Conservation (phyloP, 2,113 vertebrate species). For the Pseudorhombus dupliciocellatus region DNA sequence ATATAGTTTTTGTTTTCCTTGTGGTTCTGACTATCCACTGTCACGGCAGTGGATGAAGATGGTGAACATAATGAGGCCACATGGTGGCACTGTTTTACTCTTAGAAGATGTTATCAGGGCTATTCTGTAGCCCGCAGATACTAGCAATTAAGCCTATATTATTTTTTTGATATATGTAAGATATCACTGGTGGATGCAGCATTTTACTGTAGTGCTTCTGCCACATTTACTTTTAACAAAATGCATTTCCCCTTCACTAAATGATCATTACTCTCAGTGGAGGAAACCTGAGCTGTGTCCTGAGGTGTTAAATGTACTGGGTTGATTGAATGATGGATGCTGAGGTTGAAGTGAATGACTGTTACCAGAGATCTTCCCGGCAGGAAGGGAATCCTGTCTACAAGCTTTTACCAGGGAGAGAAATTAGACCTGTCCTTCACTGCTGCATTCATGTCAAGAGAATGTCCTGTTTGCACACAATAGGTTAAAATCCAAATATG, state of each 20-base stretch:
- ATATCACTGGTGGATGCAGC: conserved; percentile 35
- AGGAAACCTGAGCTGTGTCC: conserved; percentile 63
- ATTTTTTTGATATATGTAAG: conserved; percentile 39
- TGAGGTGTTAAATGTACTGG: conserved; percentile 64
- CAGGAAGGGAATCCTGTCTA: conserved; percentile 65
- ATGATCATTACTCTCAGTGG: conserved; percentile 53
- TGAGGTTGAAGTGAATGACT: conserved; percentile 63
- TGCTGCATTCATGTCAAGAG: conserved; percentile 59
- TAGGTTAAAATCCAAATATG: conserved; percentile 59
- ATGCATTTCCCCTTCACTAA: conserved; percentile 34
- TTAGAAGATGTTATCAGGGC: conserved; percentile 30
- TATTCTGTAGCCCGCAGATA: conserved; percentile 37
- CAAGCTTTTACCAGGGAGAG: conserved; percentile 60
- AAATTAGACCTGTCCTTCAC: conserved; percentile 69
- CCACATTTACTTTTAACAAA: conserved; percentile 50
- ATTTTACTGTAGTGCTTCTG: conserved; percentile 49
- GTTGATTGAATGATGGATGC: conserved; percentile 68
- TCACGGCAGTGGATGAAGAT: conserved; percentile 25
- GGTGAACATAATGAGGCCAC: conserved; percentile 47
- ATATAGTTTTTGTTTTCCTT: conserved; percentile 35
- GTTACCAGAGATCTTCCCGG: conserved; percentile 65
- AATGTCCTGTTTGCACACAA: conserved; percentile 69
- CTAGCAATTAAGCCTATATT: conserved; percentile 33
- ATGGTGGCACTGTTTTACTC: conserved; percentile 66
- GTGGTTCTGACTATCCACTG: conserved; percentile 33